phyloP scores from a whole-genome alignment of 2,888 invertebrate genomes.

The Erynnis tages region DNA sequence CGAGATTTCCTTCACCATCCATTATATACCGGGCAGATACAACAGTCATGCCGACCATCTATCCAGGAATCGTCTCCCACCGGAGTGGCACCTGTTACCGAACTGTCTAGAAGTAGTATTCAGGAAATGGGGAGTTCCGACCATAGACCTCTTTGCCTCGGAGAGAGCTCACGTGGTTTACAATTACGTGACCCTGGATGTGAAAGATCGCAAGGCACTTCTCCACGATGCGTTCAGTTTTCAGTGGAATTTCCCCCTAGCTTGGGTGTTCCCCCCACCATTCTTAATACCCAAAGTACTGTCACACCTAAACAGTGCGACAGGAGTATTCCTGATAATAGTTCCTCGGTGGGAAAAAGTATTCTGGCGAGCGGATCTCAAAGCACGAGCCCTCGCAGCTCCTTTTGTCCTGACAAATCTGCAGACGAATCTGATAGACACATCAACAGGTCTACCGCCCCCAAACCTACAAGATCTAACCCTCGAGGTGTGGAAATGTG shows the following conservation, averaged over 20 bases:
- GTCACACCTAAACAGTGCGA: constrained; percentile 30
- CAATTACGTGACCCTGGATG: too few relatives aligned
- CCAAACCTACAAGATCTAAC: constrained; percentile 2
- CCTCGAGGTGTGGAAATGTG: constrained; percentile 20
- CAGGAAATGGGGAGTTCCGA: too few relatives aligned
- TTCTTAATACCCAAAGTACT: constrained; percentile 35
- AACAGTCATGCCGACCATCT: too few relatives aligned
- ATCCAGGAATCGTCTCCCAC: too few relatives aligned
- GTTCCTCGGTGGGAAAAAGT: constrained; percentile 31
- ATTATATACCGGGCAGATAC: too few relatives aligned
- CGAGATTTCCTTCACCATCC: too few relatives aligned
- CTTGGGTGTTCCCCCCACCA: constrained; percentile 37
- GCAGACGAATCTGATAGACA: constrained; percentile 4
- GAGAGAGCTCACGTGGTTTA: too few relatives aligned
- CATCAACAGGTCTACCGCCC: constrained; percentile 12
- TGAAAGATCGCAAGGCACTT: too few relatives aligned
- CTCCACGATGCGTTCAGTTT: constrained; percentile 24
- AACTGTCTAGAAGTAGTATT: too few relatives aligned
- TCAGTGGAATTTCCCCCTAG: constrained; percentile 29
- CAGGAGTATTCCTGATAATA: constrained; percentile 32
- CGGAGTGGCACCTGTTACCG: too few relatives aligned
- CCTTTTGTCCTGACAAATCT: constrained; percentile 20
- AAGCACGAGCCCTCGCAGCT: constrained; percentile 22
- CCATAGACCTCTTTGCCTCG: too few relatives aligned
- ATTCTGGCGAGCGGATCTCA: constrained; percentile 36